These are phyloP conservation scores for Phasianus colchicus DNA, from an alignment of 2,113 vertebrate species.

Conservation along the genomic window DNA sequence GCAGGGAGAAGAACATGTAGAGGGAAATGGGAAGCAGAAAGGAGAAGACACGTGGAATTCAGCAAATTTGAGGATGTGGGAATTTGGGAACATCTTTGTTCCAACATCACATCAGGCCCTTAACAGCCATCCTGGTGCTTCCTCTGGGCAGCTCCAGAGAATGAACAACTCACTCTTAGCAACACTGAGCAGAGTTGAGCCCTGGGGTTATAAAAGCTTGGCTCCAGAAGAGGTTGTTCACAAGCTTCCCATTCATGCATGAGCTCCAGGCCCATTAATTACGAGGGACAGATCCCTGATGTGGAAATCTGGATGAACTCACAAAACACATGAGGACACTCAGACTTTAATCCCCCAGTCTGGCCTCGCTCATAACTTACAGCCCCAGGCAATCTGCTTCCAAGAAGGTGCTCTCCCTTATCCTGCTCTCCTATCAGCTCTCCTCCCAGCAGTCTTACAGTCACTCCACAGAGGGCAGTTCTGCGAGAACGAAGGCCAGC, in stretches of 20 bases:
- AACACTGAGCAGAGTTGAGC: background rate
- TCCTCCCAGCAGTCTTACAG: background rate
- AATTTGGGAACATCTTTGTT: constrained; percentile 7
- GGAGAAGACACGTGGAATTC: background rate
- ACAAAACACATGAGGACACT: background rate
- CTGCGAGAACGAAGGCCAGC: background rate
- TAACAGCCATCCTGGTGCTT: background rate
- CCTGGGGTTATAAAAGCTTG: background rate
- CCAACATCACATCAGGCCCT: background rate
- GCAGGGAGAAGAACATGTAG: background rate
- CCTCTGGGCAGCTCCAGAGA: constrained; percentile 1
- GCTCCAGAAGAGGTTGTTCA: constrained; percentile 3
- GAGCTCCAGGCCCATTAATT: constrained; percentile 33
- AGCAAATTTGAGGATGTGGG: background rate
- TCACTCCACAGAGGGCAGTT: fast-evolving
- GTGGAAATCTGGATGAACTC: constrained; percentile 40
- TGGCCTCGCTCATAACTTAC: constrained; percentile 20
- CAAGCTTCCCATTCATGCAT: constrained; percentile 3
- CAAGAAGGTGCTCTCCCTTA: constrained; percentile 28
- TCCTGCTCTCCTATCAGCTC: background rate
- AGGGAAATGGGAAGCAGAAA: background rate
- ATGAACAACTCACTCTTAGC: background rate
- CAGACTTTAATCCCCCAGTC: constrained; percentile 23
- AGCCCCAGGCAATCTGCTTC: constrained; percentile 23
- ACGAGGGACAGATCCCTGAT: background rate